A percentile compares a stretch with the other conserved stretches of the same genome.
These are phyloP conservation scores for Apamea epomidion DNA, from an alignment of 2,888 invertebrate species.

Conservation along the genomic window DNA sequence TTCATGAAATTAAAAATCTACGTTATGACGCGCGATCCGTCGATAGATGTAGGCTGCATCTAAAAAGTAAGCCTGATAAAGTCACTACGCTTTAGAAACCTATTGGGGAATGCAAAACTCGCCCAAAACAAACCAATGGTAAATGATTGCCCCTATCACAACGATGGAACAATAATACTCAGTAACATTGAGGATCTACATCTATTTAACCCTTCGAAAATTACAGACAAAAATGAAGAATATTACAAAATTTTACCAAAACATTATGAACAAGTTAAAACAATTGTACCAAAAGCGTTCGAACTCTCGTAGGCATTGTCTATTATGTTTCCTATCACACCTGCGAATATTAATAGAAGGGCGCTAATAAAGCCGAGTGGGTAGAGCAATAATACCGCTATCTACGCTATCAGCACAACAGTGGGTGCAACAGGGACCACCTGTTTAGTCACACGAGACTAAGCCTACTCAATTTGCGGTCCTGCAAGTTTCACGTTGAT, in stretches of 20 bases:
- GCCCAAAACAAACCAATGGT: not conserved
- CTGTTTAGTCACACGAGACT: slow-evolving; percentile 77
- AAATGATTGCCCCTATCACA: not conserved
- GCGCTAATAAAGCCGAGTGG: slow-evolving; percentile 63
- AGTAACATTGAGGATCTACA: not conserved
- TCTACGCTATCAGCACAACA: slow-evolving; percentile 76
- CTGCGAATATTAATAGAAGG: slow-evolving; percentile 53
- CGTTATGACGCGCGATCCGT: not conserved
- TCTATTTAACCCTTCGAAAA: not conserved
- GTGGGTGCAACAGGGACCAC: slow-evolving; percentile 73
- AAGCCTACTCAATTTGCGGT: slow-evolving; percentile 47
- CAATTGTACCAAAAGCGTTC: slow-evolving; percentile 21
- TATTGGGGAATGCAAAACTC: not conserved
- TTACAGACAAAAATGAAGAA: not conserved
- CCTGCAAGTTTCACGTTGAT: slow-evolving; percentile 34
- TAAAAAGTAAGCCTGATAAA: not conserved
- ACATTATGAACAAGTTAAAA: not conserved
- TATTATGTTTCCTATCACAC: slow-evolving; percentile 49
- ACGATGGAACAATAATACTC: not conserved
- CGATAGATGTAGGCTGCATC: not conserved
- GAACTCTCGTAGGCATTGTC: slow-evolving; percentile 13
- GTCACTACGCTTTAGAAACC: not conserved
- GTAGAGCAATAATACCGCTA: slow-evolving; percentile 77
- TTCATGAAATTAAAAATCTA: not conserved
- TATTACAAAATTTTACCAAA: slow-evolving; percentile 16